phyloP scores from a whole-genome alignment of 2,113 vertebrate species.

The Varanus komodoensis region DNA sequence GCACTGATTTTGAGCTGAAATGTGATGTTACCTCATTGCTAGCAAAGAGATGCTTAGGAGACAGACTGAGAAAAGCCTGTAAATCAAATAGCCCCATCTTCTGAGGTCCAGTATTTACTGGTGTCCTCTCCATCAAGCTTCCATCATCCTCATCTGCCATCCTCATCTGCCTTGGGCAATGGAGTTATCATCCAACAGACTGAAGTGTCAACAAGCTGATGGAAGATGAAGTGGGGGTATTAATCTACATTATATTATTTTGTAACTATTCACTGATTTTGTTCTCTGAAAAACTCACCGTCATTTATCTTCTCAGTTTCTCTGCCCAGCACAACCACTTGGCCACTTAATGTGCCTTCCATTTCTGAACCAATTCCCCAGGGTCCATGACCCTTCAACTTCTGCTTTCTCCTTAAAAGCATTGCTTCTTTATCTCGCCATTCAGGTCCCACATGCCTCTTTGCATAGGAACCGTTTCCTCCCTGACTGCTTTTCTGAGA shows the following conservation, averaged over 20 bases:
- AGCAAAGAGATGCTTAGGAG: slow-evolving; percentile 10
- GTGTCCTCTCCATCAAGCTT: too few species aligned
- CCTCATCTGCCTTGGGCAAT: too few species aligned
- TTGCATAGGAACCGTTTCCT: not conserved
- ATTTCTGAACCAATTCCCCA: too few species aligned
- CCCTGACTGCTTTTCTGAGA: not conserved
- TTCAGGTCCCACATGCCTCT: not conserved
- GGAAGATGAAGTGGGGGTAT: too few species aligned
- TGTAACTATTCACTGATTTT: not conserved
- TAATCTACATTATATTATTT: too few species aligned
- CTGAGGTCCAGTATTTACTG: not conserved
- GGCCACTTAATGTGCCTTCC: not conserved
- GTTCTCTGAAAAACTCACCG: not conserved
- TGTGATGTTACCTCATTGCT: slow-evolving; percentile 5
- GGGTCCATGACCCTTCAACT: not conserved
- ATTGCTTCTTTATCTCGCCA: not conserved
- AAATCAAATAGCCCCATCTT: not conserved
- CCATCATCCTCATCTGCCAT: too few species aligned
- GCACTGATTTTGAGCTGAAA: slow-evolving; percentile 52
- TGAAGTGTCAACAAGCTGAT: too few species aligned
- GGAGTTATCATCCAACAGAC: too few species aligned
- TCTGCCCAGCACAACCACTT: not conserved
- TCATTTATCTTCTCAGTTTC: not conserved
- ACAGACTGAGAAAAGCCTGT: not conserved
- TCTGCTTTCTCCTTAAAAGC: not conserved